Evolutionary conservation across 2,797 vertebrate species (phyloP).

Genomic region (Eutrigla gurnardus): DNA sequence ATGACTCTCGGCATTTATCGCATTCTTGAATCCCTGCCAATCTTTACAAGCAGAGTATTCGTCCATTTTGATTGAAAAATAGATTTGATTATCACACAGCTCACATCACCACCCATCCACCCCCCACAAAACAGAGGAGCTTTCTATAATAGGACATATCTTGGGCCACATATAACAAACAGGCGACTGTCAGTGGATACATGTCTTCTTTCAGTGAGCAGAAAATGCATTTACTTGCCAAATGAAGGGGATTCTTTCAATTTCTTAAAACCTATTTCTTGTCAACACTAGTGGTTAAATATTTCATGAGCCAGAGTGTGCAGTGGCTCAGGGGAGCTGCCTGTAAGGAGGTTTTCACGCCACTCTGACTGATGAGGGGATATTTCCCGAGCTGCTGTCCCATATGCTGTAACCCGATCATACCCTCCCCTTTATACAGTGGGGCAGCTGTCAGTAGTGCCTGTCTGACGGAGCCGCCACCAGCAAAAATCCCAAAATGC

Average conservation of each 20-base stretch:
- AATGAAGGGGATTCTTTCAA: constrained; percentile 86
- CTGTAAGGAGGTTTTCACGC: constrained; percentile 84
- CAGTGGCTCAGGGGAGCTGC: constrained; percentile 81
- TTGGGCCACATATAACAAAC: constrained; percentile 55
- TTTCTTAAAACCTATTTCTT: constrained; percentile 92
- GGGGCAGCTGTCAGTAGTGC: constrained; percentile 71
- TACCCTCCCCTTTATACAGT: constrained; percentile 57
- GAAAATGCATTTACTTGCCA: constrained; percentile 85
- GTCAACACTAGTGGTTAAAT: constrained; percentile 90
- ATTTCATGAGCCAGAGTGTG: constrained; percentile 89
- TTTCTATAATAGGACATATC: constrained; percentile 68
- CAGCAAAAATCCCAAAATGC: constrained; percentile 28
- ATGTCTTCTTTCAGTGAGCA: constrained; percentile 74
- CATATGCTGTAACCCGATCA: constrained; percentile 78
- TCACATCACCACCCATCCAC: constrained; percentile 46
- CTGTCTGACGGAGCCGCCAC: constrained; percentile 46
- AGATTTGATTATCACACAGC: constrained; percentile 39
- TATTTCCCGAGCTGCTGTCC: constrained; percentile 76
- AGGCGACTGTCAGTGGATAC: constrained; percentile 57
- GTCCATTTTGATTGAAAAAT: constrained; percentile 42
- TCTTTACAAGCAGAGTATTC: constrained; percentile 18
- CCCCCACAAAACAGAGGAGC: constrained; percentile 42
- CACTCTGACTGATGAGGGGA: constrained; percentile 84
- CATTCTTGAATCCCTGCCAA: constrained; percentile 8
- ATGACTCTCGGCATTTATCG: constrained; percentile 1